Percentiles rank a stretch among this genome's conserved stretches.
phyloP scores from a whole-genome alignment of 2,113 vertebrate species.

The Varanus komodoensis region DNA sequence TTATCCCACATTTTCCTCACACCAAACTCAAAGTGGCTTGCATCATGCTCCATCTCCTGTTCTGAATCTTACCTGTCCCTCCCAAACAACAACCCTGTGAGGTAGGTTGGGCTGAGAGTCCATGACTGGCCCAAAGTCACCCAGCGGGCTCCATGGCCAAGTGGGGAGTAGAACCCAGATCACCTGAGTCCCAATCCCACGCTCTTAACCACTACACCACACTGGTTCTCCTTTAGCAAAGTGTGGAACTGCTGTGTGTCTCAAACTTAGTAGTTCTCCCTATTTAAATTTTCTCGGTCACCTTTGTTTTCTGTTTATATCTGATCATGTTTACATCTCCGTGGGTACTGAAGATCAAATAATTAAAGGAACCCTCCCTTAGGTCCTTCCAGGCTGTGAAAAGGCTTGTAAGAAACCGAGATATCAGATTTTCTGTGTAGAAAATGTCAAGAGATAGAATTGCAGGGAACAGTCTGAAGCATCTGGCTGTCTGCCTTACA shows the following conservation, averaged over 20 bases:
- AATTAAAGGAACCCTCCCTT: no score
- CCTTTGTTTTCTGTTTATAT: background rate
- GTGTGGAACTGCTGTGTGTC: conserved; percentile 14
- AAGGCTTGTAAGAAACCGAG: background rate
- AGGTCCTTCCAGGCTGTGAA: background rate
- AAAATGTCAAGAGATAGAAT: background rate
- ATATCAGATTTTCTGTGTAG: background rate
- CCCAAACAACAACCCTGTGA: no score
- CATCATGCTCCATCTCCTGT: no score
- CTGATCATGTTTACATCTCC: background rate
- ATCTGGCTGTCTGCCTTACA: background rate
- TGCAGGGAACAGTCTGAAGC: background rate
- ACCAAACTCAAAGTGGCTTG: no score
- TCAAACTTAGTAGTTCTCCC: background rate
- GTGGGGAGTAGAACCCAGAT: no score
- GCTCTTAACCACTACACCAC: no score
- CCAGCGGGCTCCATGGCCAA: no score
- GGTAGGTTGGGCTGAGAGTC: background rate
- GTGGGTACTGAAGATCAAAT: background rate
- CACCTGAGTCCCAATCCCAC: no score
- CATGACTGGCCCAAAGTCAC: no score
- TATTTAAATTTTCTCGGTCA: background rate
- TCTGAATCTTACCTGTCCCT: no score
- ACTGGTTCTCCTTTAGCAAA: no score
- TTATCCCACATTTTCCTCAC: no score